Conservation (phyloP, 2,113 vertebrate genomes). For the Emydocephalus ijimae region DNA sequence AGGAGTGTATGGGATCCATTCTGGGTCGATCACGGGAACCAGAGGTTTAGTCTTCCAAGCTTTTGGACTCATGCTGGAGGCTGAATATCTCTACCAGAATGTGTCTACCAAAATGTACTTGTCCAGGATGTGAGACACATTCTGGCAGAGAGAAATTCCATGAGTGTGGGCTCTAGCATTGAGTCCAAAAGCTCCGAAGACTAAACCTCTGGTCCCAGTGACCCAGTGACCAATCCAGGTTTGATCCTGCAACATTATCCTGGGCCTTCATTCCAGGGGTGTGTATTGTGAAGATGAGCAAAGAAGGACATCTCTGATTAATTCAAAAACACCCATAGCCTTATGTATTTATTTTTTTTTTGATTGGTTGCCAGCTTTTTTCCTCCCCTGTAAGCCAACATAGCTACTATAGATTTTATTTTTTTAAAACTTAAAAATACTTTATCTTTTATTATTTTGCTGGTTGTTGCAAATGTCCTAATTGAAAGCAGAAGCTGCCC, state of each 20-base stretch:
- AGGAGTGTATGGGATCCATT: background rate
- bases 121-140: background rate
- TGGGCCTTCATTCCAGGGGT: background rate
- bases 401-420: background rate
- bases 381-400: background rate
- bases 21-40: accelerated
- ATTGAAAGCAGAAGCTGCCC: background rate
- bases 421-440: background rate
- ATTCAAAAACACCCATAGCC: background rate
- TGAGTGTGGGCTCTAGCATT: background rate
- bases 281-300: background rate
- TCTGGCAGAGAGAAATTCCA: background rate
- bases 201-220: no score
- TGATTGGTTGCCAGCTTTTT: background rate
- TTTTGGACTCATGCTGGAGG: background rate
- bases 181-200: background rate
- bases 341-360: background rate
- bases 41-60: background rate
- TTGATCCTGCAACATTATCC: background rate
- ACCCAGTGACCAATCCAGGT: background rate
- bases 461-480: background rate
- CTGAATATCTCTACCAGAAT: background rate
- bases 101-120: background rate
- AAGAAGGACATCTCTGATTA: background rate
- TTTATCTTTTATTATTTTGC: background rate